Base-by-base conservation (phyloP, 2,797 vertebrate genomes). In the Pyrocephalus nanus region DNA sequence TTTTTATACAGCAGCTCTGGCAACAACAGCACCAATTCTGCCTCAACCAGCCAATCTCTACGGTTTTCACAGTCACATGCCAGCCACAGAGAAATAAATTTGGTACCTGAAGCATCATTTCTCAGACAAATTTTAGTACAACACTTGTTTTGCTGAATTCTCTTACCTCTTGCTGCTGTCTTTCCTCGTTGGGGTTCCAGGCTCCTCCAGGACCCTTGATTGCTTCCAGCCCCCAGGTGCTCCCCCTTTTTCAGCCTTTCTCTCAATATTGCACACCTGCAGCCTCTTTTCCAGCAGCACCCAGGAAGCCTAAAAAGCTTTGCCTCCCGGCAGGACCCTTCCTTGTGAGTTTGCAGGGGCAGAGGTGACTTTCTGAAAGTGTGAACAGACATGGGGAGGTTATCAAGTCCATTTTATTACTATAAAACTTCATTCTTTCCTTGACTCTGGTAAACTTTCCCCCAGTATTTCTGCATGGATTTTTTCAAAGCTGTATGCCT, bases 141-240 rank as follows among this genome's bases (percentile, higher is more conserved):
- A 20, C 12, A 29, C 4, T 67, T 13, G 4, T 34, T 91, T 64
- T 67, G 14, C 53, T 54, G 25, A 13, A 3, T 11, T 55, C 82
- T 54, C 45, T 54, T 40, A 73, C 74, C 83, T 92, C 12, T 5
- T 1, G 5, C 23, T 89, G 16, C 12, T 11, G 9, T 23, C 32
- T 61, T 70, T 40, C n/a, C 54, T 38, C 38, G 20, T 13, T 29
- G 22, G 2, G 5, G 26, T 26, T 80, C 67, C 50, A 57, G 25
- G 25, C 40, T 90, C 47, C 22, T 47, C 57, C 45, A 53, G 16
- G 2, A 4, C 54, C 20, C 62, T 8, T 8, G 12, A 22, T 43
- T 50, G 1, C 15, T 65, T 42, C 27, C 36, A 86, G 40, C 8
- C 32, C 54, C 22, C 0, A 9, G 30, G 3, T 2, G 2, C 50